Percentiles rank a stretch among this genome's conserved stretches.
phyloP scores from a whole-genome alignment of 1,140 invertebrate genomes.

The Thalassaphorura encarpata region DNA sequence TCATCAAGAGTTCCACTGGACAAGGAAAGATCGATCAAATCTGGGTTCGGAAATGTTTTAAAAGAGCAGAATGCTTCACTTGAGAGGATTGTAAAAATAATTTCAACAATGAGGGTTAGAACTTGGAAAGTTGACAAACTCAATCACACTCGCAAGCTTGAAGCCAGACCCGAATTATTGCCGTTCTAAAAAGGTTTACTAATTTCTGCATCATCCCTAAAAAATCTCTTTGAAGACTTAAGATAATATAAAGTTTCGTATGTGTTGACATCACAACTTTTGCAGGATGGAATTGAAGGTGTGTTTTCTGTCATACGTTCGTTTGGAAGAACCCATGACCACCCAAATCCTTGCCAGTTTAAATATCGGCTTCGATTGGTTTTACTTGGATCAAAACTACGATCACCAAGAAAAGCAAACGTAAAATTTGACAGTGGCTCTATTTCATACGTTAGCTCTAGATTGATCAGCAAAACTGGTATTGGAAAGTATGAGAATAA shows the following conservation, averaged over 20 bases:
- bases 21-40: constrained; percentile 6
- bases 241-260: constrained; percentile 3
- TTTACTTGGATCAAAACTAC: constrained; percentile 9
- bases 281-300: constrained; percentile 27
- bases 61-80: constrained; percentile 15
- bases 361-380: constrained; percentile 17
- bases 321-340: constrained; percentile 14
- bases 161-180: neutral
- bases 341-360: constrained; percentile 17
- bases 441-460: too few relatives aligned
- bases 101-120: neutral
- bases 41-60: constrained; percentile 14
- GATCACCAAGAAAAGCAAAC: constrained; percentile 1
- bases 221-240: constrained; percentile 12
- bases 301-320: constrained; percentile 23
- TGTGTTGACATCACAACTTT: constrained; percentile 18
- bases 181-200: constrained; percentile 27
- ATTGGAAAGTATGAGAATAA: too few relatives aligned
- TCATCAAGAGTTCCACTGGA: constrained; percentile 15
- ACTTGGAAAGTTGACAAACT: neutral
- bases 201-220: constrained; percentile 18
- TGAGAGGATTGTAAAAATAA: constrained; percentile 4
- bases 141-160: neutral
- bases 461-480: too few relatives aligned
- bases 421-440: too few relatives aligned